A percentile compares a stretch with the other conserved stretches of the same genome.
Conservation (phyloP, 2,113 vertebrate genomes). For the Odocoileus hemionus region DNA sequence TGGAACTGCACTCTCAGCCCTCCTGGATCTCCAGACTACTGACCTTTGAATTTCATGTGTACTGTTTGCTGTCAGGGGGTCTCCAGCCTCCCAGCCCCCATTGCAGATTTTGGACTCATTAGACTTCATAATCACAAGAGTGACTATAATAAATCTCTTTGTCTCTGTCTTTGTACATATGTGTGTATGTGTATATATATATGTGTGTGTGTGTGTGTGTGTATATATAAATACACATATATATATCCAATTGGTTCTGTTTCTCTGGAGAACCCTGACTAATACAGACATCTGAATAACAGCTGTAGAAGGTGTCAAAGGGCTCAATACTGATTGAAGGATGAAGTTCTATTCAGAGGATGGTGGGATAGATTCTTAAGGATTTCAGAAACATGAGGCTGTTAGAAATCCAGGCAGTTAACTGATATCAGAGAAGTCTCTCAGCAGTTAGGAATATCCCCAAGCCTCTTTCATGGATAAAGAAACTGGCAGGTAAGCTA, state of each 20-base stretch:
- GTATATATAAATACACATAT: fast-evolving
- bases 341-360: background rate
- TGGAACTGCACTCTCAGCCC: background rate
- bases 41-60: background rate
- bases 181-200: background rate
- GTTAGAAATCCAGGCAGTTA: background rate
- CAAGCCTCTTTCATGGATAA: background rate
- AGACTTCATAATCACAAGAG: background rate
- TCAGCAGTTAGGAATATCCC: background rate
- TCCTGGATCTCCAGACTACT: background rate
- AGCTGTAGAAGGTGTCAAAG: background rate
- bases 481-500: background rate
- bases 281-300: background rate
- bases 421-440: background rate
- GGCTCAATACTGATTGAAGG: background rate
- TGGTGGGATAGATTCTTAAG: background rate
- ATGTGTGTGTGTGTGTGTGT: fast-evolving
- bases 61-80: background rate
- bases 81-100: background rate
- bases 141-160: background rate
- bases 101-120: background rate
- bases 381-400: background rate
- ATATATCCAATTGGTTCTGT: background rate
- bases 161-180: background rate
- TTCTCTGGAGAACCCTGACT: background rate